A percentile compares a stretch with the other conserved stretches of the same genome.
Conservation (phyloP, 2,797 vertebrate species). For the Enteromius afrohamiltoni region DNA sequence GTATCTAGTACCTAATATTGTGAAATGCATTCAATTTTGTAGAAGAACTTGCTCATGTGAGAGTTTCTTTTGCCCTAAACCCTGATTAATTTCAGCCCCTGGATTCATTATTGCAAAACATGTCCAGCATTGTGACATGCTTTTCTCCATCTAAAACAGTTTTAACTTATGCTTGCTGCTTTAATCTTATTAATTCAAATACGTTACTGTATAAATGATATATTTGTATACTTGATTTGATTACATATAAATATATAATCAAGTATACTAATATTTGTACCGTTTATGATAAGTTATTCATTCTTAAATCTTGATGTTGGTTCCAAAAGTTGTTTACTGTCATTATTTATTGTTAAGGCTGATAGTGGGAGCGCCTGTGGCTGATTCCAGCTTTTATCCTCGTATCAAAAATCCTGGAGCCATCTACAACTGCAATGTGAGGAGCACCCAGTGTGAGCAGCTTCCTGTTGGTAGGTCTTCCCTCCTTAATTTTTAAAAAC, state of each 20-base stretch:
- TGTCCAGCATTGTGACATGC: background rate
- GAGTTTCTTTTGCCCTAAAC: background rate
- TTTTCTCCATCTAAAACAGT: background rate
- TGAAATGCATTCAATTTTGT: background rate
- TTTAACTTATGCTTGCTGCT: background rate
- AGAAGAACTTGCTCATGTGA: background rate
- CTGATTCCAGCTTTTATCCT: constrained; percentile 71
- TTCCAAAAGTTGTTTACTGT: background rate
- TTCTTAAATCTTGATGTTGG: background rate
- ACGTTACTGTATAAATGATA: too few relatives aligned
- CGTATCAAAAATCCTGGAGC: constrained; percentile 81
- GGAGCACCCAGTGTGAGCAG: constrained; percentile 73
- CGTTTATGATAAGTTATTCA: background rate
- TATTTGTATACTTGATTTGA: too few relatives aligned
- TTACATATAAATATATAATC: too few relatives aligned
- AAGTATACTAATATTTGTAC: background rate
- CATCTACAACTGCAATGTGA: constrained; percentile 85
- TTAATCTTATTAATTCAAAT: background rate
- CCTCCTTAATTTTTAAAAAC: background rate
- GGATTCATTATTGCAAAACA: background rate
- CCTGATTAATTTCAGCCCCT: background rate
- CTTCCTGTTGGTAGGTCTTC: constrained; percentile 82
- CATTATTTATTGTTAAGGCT: constrained; percentile 77
- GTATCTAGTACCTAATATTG: too few relatives aligned
- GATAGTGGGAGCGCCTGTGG: constrained; percentile 87